phyloP scores from a whole-genome alignment of 2,888 invertebrate species.

The Microchrysa polita region DNA sequence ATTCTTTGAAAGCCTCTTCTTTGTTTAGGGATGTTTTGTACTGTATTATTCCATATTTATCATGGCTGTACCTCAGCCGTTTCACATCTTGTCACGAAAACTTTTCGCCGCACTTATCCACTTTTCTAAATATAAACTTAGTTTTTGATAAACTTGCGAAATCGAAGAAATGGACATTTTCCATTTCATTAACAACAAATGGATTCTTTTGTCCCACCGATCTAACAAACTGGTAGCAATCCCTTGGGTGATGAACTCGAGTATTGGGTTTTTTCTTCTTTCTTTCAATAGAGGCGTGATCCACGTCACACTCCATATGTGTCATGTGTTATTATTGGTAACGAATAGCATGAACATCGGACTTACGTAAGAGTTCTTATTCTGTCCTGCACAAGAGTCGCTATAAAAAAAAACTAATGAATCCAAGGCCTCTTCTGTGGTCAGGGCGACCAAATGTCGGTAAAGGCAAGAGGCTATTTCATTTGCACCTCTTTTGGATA shows the following conservation, averaged over 20 bases:
- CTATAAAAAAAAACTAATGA: conserved; percentile 47
- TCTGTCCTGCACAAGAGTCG: conserved; percentile 45
- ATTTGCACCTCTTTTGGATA: conserved; percentile 49
- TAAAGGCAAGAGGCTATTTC: conserved; percentile 48
- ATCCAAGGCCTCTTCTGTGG: conserved; percentile 33
- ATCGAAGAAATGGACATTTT: conserved; percentile 44
- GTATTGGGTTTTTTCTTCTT: conserved; percentile 48
- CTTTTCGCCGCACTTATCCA: neutral
- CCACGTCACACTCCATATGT: conserved; percentile 48
- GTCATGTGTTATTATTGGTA: conserved; percentile 46
- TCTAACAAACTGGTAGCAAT: conserved; percentile 49
- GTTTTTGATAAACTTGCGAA: conserved; percentile 6
- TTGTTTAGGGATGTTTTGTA: neutral
- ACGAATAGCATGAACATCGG: conserved; percentile 48
- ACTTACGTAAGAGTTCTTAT: conserved; percentile 50
- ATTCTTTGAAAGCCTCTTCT: neutral
- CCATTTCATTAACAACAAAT: conserved; percentile 50
- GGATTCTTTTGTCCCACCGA: conserved; percentile 46
- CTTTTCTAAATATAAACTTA: neutral
- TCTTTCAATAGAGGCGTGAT: conserved; percentile 46
- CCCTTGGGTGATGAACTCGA: conserved; percentile 50
- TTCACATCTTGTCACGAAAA: neutral
- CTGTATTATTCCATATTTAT: neutral
- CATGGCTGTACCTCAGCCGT: neutral
- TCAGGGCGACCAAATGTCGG: conserved; percentile 40